A percentile compares a stretch with the other conserved stretches of the same genome.
phyloP scores from a whole-genome alignment of 1,140 invertebrate species.

The Aphaenogaster ashmeadi region DNA sequence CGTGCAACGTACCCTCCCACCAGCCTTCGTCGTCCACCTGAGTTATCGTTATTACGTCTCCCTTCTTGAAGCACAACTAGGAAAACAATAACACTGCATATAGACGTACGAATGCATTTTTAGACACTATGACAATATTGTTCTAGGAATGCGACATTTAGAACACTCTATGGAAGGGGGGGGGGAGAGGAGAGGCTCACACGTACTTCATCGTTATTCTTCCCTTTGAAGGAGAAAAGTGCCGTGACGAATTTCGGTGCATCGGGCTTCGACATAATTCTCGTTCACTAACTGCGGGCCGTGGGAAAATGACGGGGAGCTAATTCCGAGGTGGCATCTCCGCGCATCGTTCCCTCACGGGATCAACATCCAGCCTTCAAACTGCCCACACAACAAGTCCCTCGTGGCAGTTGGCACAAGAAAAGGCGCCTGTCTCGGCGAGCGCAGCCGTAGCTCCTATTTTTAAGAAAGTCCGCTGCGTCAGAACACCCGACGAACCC shows the following conservation, averaged over 20 bases:
- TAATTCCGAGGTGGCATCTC: constrained; percentile 4
- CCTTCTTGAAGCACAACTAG: constrained; percentile 97
- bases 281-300: neutral
- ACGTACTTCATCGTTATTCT: constrained; percentile 98
- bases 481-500: neutral
- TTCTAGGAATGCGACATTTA: neutral
- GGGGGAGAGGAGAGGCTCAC: no score
- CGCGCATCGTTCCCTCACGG: neutral
- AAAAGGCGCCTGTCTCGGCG: neutral
- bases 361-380: constrained; percentile 10
- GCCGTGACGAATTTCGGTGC: constrained; percentile 94
- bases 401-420: neutral
- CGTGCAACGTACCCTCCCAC: constrained; percentile 98
- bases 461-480: neutral
- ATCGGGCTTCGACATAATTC: constrained; percentile 83
- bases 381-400: no score
- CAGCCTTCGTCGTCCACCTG: constrained; percentile 96
- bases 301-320: neutral
- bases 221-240: constrained; percentile 97
- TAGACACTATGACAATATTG: neutral
- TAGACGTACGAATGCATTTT: constrained; percentile 61
- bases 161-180: constrained; percentile 22
- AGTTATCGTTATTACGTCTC: constrained; percentile 98
- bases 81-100: constrained; percentile 69
- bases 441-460: neutral